Evolutionary conservation across 2,113 vertebrate genomes (phyloP), one percentile per base, ranked within the genome.

Genomic region (Montifringilla adamsi): DNA sequence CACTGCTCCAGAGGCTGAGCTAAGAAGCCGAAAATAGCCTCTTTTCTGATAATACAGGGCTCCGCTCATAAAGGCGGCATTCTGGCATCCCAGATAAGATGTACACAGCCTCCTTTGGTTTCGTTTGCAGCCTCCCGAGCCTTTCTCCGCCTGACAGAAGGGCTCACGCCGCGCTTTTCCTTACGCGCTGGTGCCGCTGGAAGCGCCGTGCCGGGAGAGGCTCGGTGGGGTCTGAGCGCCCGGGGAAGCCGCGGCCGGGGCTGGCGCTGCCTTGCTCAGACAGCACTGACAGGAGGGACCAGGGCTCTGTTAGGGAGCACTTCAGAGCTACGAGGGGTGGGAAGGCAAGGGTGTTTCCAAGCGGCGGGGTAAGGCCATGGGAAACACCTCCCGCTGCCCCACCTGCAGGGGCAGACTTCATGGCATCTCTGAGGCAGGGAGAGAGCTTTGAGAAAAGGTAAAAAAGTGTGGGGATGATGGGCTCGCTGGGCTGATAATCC

Each of bases 61-160:
- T 74, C 78, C 1, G n/a, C 84, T 84, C 27, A 11, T 24, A 50
- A 62, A 91, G 78, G 82, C 50, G 1, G 30, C 11, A 2, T 43
- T 82, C 87, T 83, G 91, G 81, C 87, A 95, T 80, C 24, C 85
- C 90, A 95, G 96, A 96, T 97, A 97, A 97, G 94, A 47, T 22
- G 70, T 6, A 3, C 33, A 16, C 56, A 41, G 81, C 58, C 93
- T 89, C 37, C 69, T 73, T 74, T 87, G 89, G 53, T 43, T 73
- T 6, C 0, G 0, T 63, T 69, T 15, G 30, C 82, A 67, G 78
- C 33, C 43, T 87, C 70, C 50, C 0, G 3, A 82, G 52, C 63
- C 30, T 62, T 70, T 60, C 76, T 35, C 33, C 64, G 56, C 55
- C 2, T 0, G 55, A 3, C 12, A 30, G 83, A 74, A 63, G 47